These are phyloP conservation scores for Ephestia elutella DNA, from an alignment of 1,140 invertebrate species.

Conservation along the genomic window DNA sequence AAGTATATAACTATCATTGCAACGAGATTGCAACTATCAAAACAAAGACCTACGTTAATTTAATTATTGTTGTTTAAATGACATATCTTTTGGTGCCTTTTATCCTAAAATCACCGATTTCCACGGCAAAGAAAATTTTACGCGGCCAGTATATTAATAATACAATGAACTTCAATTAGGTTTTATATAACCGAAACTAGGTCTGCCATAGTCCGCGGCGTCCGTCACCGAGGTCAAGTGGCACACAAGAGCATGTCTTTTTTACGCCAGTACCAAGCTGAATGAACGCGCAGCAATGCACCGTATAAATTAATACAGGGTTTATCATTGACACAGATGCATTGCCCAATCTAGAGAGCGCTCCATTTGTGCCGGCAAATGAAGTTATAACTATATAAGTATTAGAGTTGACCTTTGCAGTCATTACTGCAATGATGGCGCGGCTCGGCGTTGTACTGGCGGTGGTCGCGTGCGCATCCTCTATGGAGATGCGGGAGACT, in stretches of 20 bases:
- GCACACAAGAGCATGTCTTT: slow-evolving; percentile 16
- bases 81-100: too few relatives aligned
- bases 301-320: slow-evolving; percentile 55
- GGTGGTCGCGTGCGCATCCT: slow-evolving; percentile 31
- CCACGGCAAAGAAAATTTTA: too few relatives aligned
- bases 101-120: too few relatives aligned
- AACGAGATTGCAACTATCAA: too few relatives aligned
- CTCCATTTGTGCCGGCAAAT: slow-evolving; percentile 59
- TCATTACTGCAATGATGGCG: slow-evolving; percentile 44
- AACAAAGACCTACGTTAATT: too few relatives aligned
- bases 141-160: neutral
- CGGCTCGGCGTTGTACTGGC: slow-evolving; percentile 32
- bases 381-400: slow-evolving; percentile 63
- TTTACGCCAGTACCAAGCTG: slow-evolving; percentile 18
- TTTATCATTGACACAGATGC: slow-evolving; percentile 71
- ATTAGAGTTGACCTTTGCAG: slow-evolving; percentile 45
- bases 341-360: slow-evolving; percentile 65
- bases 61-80: too few relatives aligned
- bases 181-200: slow-evolving; percentile 3
- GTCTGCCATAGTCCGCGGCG: neutral
- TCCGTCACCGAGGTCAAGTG: neutral
- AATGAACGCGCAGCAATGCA: slow-evolving; percentile 46
- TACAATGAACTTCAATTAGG: slow-evolving; percentile 2
- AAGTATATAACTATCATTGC: too few relatives aligned
- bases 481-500: slow-evolving; percentile 63